phyloP scores from a whole-genome alignment of 2,888 invertebrate species.

The Cataglyphis cursor region DNA sequence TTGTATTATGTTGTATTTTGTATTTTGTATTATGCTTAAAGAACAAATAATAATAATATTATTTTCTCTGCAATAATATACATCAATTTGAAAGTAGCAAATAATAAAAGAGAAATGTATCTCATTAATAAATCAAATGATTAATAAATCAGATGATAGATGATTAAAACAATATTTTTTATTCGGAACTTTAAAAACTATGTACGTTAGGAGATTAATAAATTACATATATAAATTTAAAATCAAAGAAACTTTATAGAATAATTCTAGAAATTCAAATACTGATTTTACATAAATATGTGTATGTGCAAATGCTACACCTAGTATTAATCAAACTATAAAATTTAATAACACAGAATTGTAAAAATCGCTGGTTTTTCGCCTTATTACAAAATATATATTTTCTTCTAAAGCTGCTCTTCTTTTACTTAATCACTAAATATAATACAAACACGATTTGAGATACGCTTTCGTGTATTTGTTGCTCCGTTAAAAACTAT shows the following conservation, averaged over 20 bases:
- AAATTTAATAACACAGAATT: constrained; percentile 29
- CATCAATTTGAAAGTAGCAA: background rate
- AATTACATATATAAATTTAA: background rate
- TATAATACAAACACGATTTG: constrained; percentile 1
- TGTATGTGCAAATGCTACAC: background rate
- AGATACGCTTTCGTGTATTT: background rate
- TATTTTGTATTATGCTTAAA: background rate
- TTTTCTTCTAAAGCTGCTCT: constrained; percentile 16
- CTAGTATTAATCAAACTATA: background rate
- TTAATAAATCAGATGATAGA: background rate
- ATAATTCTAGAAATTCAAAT: constrained; percentile 25
- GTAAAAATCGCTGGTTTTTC: background rate
- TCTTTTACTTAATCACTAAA: constrained; percentile 28
- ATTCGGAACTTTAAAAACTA: background rate
- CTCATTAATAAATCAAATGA: background rate
- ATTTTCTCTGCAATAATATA: background rate
- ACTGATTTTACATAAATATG: constrained; percentile 18
- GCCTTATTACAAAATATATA: constrained; percentile 35
- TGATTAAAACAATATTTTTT: constrained; percentile 9
- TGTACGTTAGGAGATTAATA: background rate
- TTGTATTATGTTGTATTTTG: background rate
- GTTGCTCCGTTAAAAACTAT: constrained; percentile 27
- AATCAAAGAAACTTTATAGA: constrained; percentile 19
- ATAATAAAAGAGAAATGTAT: background rate
- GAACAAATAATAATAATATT: background rate